Evolutionary conservation across 37 sponge, comb jelly and placozoan species (phyloP).

Genomic region (Amphimedon queenslandica): DNA sequence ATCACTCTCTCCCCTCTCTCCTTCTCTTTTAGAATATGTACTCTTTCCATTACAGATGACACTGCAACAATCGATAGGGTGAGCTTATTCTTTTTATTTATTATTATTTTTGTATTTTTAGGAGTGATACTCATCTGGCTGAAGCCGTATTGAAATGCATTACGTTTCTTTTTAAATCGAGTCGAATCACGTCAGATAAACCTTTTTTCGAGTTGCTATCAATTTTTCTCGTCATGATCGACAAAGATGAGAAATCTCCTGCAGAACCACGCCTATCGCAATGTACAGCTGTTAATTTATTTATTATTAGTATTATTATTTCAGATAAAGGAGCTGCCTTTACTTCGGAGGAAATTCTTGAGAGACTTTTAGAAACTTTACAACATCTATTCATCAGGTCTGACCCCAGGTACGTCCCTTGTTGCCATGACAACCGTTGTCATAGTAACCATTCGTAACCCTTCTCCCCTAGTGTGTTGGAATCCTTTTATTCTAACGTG

Average conservation of each 20-base stretch:
- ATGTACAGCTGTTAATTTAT: no score
- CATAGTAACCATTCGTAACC: no score
- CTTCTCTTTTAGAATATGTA: slow-evolving; percentile 1
- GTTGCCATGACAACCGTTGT: no score
- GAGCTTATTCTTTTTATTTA: not conserved
- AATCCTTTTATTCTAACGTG: not conserved
- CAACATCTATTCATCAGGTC: not conserved
- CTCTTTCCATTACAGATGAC: not conserved
- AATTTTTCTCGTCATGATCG: not conserved
- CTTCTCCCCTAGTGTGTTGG: not conserved
- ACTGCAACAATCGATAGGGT: not conserved
- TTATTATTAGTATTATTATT: no score
- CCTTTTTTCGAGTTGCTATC: not conserved
- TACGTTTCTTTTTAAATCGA: not conserved
- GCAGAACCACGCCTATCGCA: no score
- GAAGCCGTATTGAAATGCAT: not conserved
- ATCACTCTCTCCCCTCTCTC: not conserved
- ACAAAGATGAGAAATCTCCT: no score
- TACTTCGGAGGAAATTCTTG: not conserved
- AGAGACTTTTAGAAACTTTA: not conserved
- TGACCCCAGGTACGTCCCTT: not conserved
- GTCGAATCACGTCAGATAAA: not conserved
- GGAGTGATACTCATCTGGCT: not conserved
- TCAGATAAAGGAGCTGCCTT: not conserved
- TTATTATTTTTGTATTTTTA: not conserved